Conservation (phyloP, 2,113 vertebrate genomes). For the Odocoileus hemionus region DNA sequence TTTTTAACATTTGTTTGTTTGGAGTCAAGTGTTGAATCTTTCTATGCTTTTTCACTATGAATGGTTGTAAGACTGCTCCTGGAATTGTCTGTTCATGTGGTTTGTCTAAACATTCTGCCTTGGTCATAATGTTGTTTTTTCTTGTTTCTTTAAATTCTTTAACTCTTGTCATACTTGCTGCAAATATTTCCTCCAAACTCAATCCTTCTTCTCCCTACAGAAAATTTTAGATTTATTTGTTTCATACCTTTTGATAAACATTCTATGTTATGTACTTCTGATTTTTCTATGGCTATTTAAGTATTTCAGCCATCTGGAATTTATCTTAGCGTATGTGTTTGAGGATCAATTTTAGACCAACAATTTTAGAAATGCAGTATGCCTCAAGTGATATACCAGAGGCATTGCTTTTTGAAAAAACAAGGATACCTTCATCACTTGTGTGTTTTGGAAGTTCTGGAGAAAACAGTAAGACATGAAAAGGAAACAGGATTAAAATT, state of each 20-base stretch:
- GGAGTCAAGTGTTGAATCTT: neutral
- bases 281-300: conserved; percentile 35
- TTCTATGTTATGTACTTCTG: conserved; percentile 11
- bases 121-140: neutral
- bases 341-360: conserved; percentile 37
- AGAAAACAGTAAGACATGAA: neutral
- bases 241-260: neutral
- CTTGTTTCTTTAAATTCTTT: neutral
- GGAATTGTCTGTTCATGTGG: neutral
- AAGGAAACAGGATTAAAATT: neutral
- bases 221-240: conserved; percentile 23
- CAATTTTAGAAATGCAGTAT: neutral
- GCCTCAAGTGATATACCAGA: neutral
- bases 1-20: neutral
- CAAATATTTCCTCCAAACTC: neutral
- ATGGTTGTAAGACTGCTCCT: neutral
- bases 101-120: neutral
- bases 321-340: conserved; percentile 42
- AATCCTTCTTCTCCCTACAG: neutral
- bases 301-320: conserved; percentile 54
- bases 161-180: neutral
- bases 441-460: neutral
- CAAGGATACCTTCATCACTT: neutral
- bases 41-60: neutral
- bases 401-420: neutral